A percentile compares a stretch with the other conserved stretches of the same genome.
Conservation (phyloP, 92 coral and sea anemone genomes). For the Palythoa heliodiscus region DNA sequence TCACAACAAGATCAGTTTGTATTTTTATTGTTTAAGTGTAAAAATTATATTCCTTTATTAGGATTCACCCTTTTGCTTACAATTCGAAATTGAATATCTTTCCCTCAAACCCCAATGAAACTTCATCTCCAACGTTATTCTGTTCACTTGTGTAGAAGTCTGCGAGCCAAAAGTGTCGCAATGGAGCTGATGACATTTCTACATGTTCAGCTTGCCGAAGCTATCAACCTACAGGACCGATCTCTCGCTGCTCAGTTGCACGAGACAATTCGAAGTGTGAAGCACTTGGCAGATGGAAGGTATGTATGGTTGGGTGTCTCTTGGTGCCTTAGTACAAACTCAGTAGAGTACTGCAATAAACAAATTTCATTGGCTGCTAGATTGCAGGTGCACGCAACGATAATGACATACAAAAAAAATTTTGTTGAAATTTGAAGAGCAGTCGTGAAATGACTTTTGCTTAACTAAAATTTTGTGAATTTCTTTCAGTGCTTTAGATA, state of each 20-base stretch:
- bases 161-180: constrained; percentile 33
- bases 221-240: constrained; percentile 85
- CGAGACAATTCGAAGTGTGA: constrained; percentile 85
- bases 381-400: no score
- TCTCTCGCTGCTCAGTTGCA: constrained; percentile 89
- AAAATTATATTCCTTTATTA: no score
- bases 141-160: constrained; percentile 18
- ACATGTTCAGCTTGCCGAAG: constrained; percentile 93
- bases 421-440: no score
- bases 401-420: no score
- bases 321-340: neutral
- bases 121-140: neutral
- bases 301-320: constrained; percentile 11
- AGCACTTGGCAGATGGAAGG: constrained; percentile 76
- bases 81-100: no score
- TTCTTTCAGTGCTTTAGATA: no score
- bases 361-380: no score
- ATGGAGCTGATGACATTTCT: constrained; percentile 80
- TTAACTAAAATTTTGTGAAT: no score
- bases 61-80: no score
- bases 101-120: neutral
- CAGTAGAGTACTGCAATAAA: neutral
- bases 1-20: no score
- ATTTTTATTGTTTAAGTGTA: no score
- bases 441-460: no score